These are phyloP conservation scores for Hirundo rustica DNA, from an alignment of 2,797 vertebrate genomes.

Conservation along the genomic window DNA sequence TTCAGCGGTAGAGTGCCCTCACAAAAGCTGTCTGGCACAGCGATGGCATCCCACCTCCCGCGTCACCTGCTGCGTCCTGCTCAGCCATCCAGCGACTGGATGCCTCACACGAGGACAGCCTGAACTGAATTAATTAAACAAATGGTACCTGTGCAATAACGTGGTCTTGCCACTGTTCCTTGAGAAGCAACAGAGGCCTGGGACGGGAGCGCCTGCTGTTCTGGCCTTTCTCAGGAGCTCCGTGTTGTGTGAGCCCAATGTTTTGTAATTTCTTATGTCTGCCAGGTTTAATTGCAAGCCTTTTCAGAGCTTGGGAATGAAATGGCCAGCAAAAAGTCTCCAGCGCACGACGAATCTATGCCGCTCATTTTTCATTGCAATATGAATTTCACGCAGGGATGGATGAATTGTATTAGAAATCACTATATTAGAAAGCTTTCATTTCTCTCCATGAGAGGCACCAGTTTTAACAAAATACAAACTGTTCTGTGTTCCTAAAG, in stretches of 20 bases:
- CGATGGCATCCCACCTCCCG: fast-evolving
- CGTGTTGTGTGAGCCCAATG: neutral
- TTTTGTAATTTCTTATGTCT: neutral
- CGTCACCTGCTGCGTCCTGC: neutral
- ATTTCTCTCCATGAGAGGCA: neutral
- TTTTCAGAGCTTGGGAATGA: neutral
- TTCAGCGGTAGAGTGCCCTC: neutral
- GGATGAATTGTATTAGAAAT: neutral
- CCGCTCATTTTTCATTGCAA: neutral
- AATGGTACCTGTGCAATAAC: fast-evolving
- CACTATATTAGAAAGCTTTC: neutral
- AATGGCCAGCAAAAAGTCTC: neutral
- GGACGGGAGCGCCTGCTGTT: neutral
- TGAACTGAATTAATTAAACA: too few species aligned
- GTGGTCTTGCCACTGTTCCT: neutral
- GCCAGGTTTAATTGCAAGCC: neutral
- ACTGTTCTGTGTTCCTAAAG: neutral
- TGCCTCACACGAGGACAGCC: neutral
- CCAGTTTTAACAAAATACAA: neutral
- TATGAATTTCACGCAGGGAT: neutral
- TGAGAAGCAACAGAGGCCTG: neutral
- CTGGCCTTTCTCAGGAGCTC: neutral
- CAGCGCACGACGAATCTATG: neutral
- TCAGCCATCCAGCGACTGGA: neutral
- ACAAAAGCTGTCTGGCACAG: neutral